These are phyloP conservation scores for Prionailurus bengalensis DNA, from an alignment of 2,113 vertebrate genomes.

Conservation along the genomic window DNA sequence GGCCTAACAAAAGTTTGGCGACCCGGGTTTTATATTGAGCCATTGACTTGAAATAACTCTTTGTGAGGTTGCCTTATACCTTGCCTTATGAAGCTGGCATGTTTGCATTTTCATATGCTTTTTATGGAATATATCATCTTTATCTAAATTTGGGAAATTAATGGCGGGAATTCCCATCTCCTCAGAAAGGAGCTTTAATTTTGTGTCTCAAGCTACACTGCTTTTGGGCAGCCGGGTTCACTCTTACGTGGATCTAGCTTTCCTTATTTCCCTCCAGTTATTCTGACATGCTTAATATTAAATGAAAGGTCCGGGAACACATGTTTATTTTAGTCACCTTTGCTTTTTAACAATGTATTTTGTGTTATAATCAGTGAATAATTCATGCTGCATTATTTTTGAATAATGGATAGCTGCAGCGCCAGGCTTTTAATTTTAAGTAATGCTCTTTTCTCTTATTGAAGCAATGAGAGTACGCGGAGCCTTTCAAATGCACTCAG, in stretches of 20 bases:
- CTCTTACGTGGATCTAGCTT: not conserved
- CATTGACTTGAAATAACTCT: conserved; percentile 25
- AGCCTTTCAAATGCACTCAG: conserved; percentile 36
- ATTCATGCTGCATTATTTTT: not conserved
- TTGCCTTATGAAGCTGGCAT: conserved; percentile 7
- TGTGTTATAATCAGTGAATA: conserved; percentile 73
- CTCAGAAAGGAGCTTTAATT: not conserved
- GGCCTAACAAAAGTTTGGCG: not conserved
- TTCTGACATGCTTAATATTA: not conserved
- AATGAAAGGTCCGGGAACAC: not conserved
- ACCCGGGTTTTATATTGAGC: not conserved
- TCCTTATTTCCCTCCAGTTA: not conserved
- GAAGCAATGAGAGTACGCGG: conserved; percentile 43
- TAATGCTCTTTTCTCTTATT: not conserved
- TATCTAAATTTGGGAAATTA: not conserved
- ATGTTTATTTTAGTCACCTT: conserved; percentile 40
- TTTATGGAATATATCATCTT: not conserved
- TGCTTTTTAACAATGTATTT: conserved; percentile 22
- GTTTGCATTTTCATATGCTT: not conserved
- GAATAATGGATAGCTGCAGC: conserved; percentile 31
- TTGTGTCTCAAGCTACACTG: not conserved
- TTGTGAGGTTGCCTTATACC: not conserved
- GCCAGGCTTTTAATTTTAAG: conserved; percentile 3
- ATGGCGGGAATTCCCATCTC: not conserved
- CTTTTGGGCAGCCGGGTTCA: not conserved